A percentile compares a stretch with the other conserved stretches of the same genome.
Evolutionary conservation across 2,797 vertebrate species (phyloP).

Genomic region (Falco cherrug): DNA sequence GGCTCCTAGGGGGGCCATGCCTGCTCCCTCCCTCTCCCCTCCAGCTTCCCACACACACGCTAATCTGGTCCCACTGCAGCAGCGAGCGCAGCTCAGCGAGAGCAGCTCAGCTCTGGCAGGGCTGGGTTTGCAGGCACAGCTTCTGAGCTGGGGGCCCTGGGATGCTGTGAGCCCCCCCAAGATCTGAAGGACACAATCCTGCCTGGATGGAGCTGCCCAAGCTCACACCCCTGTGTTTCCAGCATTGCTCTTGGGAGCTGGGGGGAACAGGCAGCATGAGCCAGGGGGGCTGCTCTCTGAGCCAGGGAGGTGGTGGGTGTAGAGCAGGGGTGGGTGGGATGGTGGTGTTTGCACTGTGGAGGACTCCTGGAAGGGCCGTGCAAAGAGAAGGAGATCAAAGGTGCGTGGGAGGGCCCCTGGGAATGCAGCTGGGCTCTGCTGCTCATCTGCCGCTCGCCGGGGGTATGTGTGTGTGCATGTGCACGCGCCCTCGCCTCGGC

Average conservation of each 20-base stretch:
- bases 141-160: background rate
- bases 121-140: background rate
- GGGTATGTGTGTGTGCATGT: rapidly evolving
- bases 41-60: background rate
- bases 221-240: rapidly evolving
- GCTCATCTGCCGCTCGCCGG: background rate
- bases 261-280: too few species aligned
- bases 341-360: too few species aligned
- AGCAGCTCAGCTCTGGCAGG: background rate
- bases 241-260: background rate
- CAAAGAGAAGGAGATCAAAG: background rate
- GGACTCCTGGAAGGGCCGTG: background rate
- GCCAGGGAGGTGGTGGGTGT: background rate
- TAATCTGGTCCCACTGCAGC: background rate
- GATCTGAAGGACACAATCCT: background rate
- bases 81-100: background rate
- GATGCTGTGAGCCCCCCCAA: background rate
- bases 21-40: background rate
- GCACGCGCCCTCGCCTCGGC: background rate
- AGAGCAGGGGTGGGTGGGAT: background rate
- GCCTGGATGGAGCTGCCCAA: background rate
- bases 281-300: background rate
- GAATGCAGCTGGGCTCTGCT: background rate
- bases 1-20: background rate
- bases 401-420: too few species aligned